phyloP scores from a whole-genome alignment of 2,888 invertebrate genomes.

The Drosophila atroscutellata region DNA sequence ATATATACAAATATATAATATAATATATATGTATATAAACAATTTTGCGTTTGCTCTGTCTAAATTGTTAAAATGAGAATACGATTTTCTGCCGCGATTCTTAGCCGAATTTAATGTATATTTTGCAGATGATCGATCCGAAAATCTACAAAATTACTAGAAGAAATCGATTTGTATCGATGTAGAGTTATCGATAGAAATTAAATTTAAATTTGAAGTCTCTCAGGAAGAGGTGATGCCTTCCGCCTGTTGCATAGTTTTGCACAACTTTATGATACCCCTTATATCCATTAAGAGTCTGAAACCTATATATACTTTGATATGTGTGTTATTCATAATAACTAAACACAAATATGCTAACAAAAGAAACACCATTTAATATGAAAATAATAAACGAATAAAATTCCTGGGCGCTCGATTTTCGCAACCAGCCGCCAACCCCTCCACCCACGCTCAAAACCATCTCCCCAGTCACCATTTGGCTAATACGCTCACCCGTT shows the following conservation, averaged over 20 bases:
- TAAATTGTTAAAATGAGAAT: background rate
- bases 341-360: slow-evolving; percentile 23
- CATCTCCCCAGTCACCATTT: slow-evolving; percentile 4
- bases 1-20: background rate
- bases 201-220: background rate
- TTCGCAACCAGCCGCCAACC: background rate
- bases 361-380: slow-evolving; percentile 58
- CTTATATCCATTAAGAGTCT: background rate
- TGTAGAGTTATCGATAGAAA: background rate
- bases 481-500: slow-evolving; percentile 33
- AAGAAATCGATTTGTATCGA: background rate
- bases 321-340: slow-evolving; percentile 1
- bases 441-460: background rate
- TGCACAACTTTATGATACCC: background rate
- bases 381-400: slow-evolving; percentile 64
- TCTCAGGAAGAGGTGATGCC: background rate
- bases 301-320: background rate
- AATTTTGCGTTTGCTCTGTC: background rate
- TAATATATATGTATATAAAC: background rate
- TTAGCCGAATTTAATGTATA: background rate
- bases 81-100: background rate
- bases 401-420: slow-evolving; percentile 60
- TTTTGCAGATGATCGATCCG: background rate
- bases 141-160: background rate
- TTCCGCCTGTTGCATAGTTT: background rate